A percentile compares a stretch with the other conserved stretches of the same genome.
Conservation (phyloP, 53 echinoderm and acorn worm species). For the Antedon mediterranea region DNA sequence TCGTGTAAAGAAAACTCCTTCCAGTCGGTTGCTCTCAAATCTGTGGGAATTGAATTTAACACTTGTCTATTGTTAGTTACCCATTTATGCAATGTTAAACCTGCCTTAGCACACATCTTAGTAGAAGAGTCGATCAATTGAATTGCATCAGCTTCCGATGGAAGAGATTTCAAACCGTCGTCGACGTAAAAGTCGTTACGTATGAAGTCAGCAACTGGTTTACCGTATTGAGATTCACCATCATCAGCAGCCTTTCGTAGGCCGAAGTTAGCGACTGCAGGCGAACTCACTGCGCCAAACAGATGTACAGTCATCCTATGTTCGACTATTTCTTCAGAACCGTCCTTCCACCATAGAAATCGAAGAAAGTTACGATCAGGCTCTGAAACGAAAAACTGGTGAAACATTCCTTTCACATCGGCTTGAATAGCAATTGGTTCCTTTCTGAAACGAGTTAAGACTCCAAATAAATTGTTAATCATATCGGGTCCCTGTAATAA, state of each 20-base stretch:
- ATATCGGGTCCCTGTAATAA: too few species aligned
- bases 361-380: constrained; percentile 32
- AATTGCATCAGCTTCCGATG: too few species aligned
- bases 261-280: neutral
- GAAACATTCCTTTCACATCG: constrained; percentile 31
- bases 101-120: neutral
- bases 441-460: too few species aligned
- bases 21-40: neutral
- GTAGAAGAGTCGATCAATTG: too few species aligned
- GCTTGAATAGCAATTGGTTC: neutral
- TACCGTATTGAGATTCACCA: neutral
- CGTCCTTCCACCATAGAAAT: constrained; percentile 46
- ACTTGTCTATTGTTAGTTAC: too few species aligned
- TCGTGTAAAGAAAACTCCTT: neutral
- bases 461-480: too few species aligned
- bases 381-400: constrained; percentile 18
- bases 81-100: neutral
- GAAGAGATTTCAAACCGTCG: too few species aligned
- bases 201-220: too few species aligned
- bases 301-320: neutral
- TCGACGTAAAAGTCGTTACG: too few species aligned
- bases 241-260: neutral
- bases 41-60: too few species aligned
- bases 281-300: neutral
- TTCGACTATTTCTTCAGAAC: too few species aligned